Evolutionary conservation across 2,888 invertebrate genomes (phyloP).

Genomic region (Melitaea athalia): DNA sequence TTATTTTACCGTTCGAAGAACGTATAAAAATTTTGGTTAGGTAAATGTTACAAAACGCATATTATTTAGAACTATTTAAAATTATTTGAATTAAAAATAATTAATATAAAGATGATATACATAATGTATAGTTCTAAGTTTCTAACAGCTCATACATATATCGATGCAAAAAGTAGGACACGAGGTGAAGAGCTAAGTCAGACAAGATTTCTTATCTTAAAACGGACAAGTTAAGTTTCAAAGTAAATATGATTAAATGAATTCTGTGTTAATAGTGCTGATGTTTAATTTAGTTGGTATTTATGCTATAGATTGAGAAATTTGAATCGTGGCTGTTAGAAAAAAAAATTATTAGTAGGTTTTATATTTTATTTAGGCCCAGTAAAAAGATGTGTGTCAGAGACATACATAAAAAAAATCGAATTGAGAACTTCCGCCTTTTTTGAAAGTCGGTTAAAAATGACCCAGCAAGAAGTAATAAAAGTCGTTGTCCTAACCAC

Average conservation of each 20-base stretch:
- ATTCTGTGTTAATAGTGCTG: not conserved
- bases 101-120: not conserved
- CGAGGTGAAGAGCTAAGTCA: slow-evolving; percentile 45
- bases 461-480: slow-evolving; percentile 21
- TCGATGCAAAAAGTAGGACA: slow-evolving; percentile 50
- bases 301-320: not conserved
- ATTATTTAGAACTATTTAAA: no score
- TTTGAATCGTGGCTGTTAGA: slow-evolving; percentile 17
- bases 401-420: no score
- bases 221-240: slow-evolving; percentile 47
- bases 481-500: slow-evolving; percentile 73
- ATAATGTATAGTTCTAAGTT: slow-evolving; percentile 35
- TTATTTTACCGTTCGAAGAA: no score
- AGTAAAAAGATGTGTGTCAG: no score
- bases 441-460: not conserved
- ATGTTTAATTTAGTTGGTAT: not conserved
- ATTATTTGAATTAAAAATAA: not conserved
- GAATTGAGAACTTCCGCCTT: no score
- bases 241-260: slow-evolving; percentile 2
- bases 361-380: not conserved
- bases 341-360: not conserved
- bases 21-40: no score
- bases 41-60: no score
- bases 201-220: slow-evolving; percentile 52
- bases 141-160: not conserved